Conservation (phyloP, 2,888 invertebrate species). For the Mechanitis messenoides region DNA sequence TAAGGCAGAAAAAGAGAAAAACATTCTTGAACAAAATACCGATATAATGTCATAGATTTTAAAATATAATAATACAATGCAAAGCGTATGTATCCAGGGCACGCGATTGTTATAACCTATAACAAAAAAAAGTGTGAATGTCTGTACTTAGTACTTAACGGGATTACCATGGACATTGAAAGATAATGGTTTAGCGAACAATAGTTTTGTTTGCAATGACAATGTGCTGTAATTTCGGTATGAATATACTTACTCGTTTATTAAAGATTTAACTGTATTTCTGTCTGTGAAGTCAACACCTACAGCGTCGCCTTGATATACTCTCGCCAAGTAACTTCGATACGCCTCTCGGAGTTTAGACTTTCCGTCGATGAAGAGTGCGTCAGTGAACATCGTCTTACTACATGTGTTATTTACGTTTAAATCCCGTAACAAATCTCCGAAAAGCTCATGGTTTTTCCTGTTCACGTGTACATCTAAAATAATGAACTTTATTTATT, state of each 20-base stretch:
- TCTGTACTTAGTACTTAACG: neutral
- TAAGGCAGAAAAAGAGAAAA: neutral
- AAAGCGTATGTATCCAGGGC: constrained; percentile 1
- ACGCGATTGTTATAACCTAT: neutral
- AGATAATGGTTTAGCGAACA: neutral
- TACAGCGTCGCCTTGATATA: constrained; percentile 77
- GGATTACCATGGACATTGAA: neutral
- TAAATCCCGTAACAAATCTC: constrained; percentile 60
- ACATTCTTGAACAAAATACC: neutral
- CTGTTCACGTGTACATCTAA: constrained; percentile 63
- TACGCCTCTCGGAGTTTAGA: constrained; percentile 75
- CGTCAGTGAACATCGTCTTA: constrained; percentile 72
- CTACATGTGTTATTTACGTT: constrained; percentile 42
- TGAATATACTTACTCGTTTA: constrained; percentile 69
- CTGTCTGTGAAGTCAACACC: constrained; percentile 72
- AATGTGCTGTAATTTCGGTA: neutral
- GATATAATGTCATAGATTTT: constrained; percentile 4
- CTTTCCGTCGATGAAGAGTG: constrained; percentile 76
- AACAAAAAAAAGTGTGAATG: neutral
- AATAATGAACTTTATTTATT: neutral
- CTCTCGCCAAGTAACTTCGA: constrained; percentile 62
- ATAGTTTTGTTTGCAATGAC: constrained; percentile 4
- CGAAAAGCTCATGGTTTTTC: constrained; percentile 75
- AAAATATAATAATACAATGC: constrained; percentile 1
- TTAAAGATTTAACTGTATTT: constrained; percentile 48